Evolutionary conservation across 2,113 vertebrate genomes (phyloP).

Genomic region (Poeciliopsis occidentalis): DNA sequence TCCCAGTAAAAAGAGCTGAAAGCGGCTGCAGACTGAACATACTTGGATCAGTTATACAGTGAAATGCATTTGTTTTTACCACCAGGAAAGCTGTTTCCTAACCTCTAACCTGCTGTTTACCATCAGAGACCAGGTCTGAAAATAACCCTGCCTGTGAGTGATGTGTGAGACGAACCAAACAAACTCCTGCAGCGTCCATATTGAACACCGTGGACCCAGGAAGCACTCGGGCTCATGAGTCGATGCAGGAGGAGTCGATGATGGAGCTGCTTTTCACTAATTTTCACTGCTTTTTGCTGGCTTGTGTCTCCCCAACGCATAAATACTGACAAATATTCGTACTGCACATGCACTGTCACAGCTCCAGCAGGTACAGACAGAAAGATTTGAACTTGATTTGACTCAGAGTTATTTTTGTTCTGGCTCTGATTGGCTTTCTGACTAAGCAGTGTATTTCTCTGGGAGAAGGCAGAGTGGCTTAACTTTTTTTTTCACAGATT

Average conservation of each 20-base stretch:
- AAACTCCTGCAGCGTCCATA: constrained; percentile 47
- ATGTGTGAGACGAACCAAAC: constrained; percentile 46
- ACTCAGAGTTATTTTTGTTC: neutral
- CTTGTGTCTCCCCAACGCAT: constrained; percentile 5
- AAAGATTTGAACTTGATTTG: neutral
- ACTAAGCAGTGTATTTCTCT: too few relatives aligned
- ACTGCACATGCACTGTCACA: neutral
- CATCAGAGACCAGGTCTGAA: constrained; percentile 31
- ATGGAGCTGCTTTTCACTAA: constrained; percentile 41
- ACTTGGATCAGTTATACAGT: neutral
- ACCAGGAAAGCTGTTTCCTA: constrained; percentile 1
- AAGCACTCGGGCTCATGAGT: constrained; percentile 47
- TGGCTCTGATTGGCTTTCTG: too few relatives aligned
- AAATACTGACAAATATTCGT: neutral
- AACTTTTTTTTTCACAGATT: too few relatives aligned
- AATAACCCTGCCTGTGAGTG: constrained; percentile 46
- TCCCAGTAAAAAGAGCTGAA: neutral
- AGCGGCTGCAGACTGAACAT: neutral
- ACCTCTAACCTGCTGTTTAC: constrained; percentile 21
- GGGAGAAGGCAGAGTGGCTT: too few relatives aligned
- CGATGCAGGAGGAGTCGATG: constrained; percentile 58
- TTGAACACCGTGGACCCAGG: constrained; percentile 38
- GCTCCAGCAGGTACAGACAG: neutral
- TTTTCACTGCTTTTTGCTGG: constrained; percentile 51
- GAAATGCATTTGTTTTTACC: neutral